Evolutionary conservation across 2,888 invertebrate genomes (phyloP).

Genomic region (Caenorhabditis sulstoni): DNA sequence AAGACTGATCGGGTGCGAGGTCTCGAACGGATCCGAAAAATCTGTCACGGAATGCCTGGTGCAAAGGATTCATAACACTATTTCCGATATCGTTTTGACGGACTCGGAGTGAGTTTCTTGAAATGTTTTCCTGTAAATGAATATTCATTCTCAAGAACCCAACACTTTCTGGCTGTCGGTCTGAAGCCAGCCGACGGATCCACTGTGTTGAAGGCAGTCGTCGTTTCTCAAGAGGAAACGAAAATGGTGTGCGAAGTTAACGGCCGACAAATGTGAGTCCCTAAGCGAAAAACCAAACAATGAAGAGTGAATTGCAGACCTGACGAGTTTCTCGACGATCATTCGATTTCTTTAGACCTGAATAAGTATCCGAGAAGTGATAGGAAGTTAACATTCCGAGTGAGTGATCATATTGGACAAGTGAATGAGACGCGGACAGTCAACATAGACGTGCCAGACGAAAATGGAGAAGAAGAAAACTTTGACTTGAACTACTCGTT

Average conservation of each 20-base stretch:
- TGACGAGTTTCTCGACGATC: slow-evolving; percentile 19
- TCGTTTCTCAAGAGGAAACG: slow-evolving; percentile 22
- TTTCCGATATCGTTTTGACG: slow-evolving; percentile 41
- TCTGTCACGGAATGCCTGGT: slow-evolving; percentile 22
- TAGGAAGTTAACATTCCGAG: slow-evolving; percentile 8
- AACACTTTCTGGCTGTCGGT: slow-evolving; percentile 35
- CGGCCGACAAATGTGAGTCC: slow-evolving; percentile 34
- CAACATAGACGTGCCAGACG: background rate
- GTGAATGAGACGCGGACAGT: slow-evolving; percentile 24
- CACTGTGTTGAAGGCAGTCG: slow-evolving; percentile 35
- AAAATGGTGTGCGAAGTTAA: slow-evolving; percentile 20
- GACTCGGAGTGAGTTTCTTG: slow-evolving; percentile 24
- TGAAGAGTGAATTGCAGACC: slow-evolving; percentile 23
- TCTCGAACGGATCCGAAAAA: slow-evolving; percentile 1
- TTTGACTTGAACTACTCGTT: slow-evolving; percentile 55
- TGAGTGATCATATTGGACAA: slow-evolving; percentile 11
- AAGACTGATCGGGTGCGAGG: slow-evolving; percentile 21
- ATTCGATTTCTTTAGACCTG: slow-evolving; percentile 43
- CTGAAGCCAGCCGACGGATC: background rate
- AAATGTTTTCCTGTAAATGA: too few species aligned
- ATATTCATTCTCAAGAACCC: too few species aligned
- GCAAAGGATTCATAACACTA: slow-evolving; percentile 16
- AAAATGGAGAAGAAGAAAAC: slow-evolving; percentile 44
- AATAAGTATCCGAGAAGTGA: background rate
- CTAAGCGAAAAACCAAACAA: background rate